Base-by-base conservation (phyloP, 2,888 invertebrate genomes). In the Caenorhabditis angaria region DNA sequence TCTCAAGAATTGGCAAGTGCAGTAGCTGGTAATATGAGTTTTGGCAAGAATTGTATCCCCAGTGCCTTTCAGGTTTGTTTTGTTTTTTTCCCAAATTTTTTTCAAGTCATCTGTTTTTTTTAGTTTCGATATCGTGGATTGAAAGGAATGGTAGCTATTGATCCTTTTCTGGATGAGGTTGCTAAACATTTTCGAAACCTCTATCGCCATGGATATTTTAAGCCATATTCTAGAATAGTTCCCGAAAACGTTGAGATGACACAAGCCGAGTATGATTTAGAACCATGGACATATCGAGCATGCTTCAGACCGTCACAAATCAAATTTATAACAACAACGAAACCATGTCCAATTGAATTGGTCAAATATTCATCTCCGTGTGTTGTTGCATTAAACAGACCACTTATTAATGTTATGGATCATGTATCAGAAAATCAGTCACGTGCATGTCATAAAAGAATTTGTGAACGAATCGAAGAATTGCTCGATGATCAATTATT, bases 371-470 rank as follows among this genome's bases (percentile, higher is more conserved):
- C 82, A 3, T 69, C 74, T 14, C 84, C 86, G 0, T 72, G 76
- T 48, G 60, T 72, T 1, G 79, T 87, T 8, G 77, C 80, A 25
- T 78, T 88, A 57, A 88, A 88, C 77, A 83, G 85, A 51, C 88
- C 88, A 18, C 81, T 87, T 51, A 87, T 88, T 62, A 85, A 85
- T 70, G 82, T 88, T 59, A 65, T 88, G 56, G 86, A 86, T 70
- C 86, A 80, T 70, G 66, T 73, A 2, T 76, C 80, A 1, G 81
- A 78, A 41, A 67, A 78, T 61, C 84, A 83, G 58, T 75, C 78
- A 8, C 25, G 61, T 8, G 57, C 53, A 18, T 74, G 71, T 54
- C 83, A 86, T 59, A 22, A 60, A 25, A 65, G 82, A 47, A 66
- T 86, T 32, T 66, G 64, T 18, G 62, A 76, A 22, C 32, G 84